phyloP scores from a whole-genome alignment of 2,888 invertebrate species.

The Pterobdella sp. region DNA sequence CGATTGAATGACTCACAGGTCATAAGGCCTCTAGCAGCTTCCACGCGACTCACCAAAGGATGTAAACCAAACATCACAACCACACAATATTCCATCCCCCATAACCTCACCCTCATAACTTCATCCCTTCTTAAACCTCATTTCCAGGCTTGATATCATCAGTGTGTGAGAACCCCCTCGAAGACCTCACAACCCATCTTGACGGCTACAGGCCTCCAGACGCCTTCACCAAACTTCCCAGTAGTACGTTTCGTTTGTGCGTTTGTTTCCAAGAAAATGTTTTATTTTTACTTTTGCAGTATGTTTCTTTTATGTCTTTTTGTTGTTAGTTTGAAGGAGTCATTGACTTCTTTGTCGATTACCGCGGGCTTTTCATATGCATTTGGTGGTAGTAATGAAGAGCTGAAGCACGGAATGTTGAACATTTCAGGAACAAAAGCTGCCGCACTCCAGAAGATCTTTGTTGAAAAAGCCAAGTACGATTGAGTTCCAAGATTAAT shows the following conservation, averaged over 20 bases:
- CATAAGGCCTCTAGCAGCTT: no score
- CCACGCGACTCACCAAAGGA: no score
- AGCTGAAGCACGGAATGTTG: no score
- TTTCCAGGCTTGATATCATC: conserved; percentile 43
- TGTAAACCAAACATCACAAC: not conserved
- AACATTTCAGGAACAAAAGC: not conserved
- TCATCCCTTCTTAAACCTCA: not conserved
- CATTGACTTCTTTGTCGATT: no score
- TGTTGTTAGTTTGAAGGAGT: no score
- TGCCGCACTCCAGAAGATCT: not conserved
- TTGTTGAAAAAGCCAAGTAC: not conserved
- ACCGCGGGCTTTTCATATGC: no score
- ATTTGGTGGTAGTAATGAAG: no score
- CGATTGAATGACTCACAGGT: no score
- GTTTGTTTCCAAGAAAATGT: not conserved
- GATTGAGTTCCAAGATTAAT: not conserved
- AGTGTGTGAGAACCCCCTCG: conserved; percentile 40
- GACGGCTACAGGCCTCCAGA: conserved; percentile 44
- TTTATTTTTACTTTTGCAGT: not conserved
- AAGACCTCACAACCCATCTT: conserved; percentile 42
- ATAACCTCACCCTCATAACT: not conserved
- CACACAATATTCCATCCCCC: not conserved
- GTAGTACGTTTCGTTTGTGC: not conserved
- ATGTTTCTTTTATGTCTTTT: not conserved
- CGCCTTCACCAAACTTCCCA: conserved; percentile 33